Percentiles rank a stretch among this genome's conserved stretches.
Conservation (phyloP, 2,797 vertebrate species). For the Sternarchorhynchus goeldii region DNA sequence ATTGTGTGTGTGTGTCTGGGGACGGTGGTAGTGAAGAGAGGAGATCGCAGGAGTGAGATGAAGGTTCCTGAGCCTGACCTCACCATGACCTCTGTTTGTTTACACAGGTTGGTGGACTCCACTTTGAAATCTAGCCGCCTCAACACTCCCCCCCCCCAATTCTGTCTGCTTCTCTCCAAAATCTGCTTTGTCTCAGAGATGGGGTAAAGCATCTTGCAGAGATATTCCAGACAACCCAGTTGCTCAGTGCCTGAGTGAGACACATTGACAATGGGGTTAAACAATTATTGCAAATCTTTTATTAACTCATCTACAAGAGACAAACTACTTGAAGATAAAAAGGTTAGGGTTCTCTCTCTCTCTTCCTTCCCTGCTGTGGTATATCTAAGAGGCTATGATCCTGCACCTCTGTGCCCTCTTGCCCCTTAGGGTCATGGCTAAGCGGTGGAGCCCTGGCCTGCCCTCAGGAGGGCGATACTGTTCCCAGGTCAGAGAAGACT, state of each 20-base stretch:
- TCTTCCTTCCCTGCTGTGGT: slow-evolving; percentile 30
- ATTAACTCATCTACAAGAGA: no score
- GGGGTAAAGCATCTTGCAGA: not conserved
- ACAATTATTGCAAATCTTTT: no score
- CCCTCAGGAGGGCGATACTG: slow-evolving; percentile 57
- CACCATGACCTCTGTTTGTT: slow-evolving; percentile 84
- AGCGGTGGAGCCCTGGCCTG: slow-evolving; percentile 1
- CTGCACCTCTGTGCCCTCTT: slow-evolving; percentile 25
- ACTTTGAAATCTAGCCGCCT: slow-evolving; percentile 70
- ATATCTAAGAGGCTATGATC: not conserved
- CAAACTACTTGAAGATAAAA: not conserved
- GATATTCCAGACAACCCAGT: not conserved
- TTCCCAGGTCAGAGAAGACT: slow-evolving; percentile 63
- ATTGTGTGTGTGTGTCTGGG: slow-evolving; percentile 24
- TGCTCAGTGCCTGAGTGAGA: no score
- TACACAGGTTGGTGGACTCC: slow-evolving; percentile 84
- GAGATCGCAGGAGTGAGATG: slow-evolving; percentile 65
- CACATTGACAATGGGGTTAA: no score
- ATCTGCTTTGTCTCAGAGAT: slow-evolving; percentile 36
- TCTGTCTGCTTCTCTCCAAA: slow-evolving; percentile 67
- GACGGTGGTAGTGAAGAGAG: not conserved
- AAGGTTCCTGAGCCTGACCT: slow-evolving; percentile 79
- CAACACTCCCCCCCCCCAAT: slow-evolving; percentile 73
- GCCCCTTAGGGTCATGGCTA: slow-evolving; percentile 34
- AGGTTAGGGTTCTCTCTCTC: not conserved